Percentiles rank a stretch among this genome's conserved stretches.
Conservation (phyloP, 2,888 invertebrate species). For the Latrodectus elegans region DNA sequence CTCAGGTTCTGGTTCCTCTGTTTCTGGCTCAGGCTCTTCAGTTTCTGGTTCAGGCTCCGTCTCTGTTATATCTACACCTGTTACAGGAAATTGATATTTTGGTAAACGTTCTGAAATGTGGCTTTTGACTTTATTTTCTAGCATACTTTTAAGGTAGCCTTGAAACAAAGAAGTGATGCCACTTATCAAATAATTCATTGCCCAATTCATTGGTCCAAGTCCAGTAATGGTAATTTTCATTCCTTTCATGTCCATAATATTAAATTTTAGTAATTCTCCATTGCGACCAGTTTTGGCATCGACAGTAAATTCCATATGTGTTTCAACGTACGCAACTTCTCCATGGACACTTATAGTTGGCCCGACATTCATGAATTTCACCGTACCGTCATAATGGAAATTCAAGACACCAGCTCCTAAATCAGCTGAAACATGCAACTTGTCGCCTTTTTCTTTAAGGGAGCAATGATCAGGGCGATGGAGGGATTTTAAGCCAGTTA, state of each 20-base stretch:
- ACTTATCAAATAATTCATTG: conserved; percentile 43
- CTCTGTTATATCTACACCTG: conserved; percentile 1
- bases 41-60: conserved; percentile 1
- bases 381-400: conserved; percentile 45
- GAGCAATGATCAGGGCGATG: conserved; percentile 50
- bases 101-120: conserved; percentile 44
- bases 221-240: conserved; percentile 37
- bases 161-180: conserved; percentile 37
- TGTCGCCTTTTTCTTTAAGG: conserved; percentile 22
- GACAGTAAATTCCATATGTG: conserved; percentile 46
- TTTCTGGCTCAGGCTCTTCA: conserved; percentile 1
- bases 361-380: conserved; percentile 54
- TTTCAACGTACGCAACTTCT: conserved; percentile 35
- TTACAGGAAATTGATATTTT: conserved; percentile 45
- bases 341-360: conserved; percentile 40
- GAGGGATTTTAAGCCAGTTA: conserved; percentile 35
- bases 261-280: conserved; percentile 38
- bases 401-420: conserved; percentile 52
- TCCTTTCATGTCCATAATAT: conserved; percentile 57
- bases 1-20: not conserved
- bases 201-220: conserved; percentile 57
- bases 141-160: conserved; percentile 24
- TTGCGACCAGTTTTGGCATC: conserved; percentile 42
- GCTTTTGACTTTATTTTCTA: conserved; percentile 30
- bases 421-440: conserved; percentile 39